Base-by-base conservation (phyloP, 2,888 invertebrate species). In the Agrochola lychnidis region DNA sequence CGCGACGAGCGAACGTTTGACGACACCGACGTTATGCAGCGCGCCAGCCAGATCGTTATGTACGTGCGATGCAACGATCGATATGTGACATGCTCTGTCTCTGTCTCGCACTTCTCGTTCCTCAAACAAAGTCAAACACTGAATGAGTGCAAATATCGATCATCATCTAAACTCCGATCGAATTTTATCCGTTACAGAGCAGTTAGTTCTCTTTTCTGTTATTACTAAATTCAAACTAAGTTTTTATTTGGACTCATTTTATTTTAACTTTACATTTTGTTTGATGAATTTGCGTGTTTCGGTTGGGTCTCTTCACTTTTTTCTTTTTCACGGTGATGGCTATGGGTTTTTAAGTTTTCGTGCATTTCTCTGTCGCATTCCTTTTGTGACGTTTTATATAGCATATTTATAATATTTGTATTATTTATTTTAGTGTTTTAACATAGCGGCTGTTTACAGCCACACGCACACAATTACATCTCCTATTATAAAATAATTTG, bases 31-130 rank as follows among this genome's bases (percentile, higher is more conserved):
- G 98, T 98, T 91, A 98, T 98, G 97, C 98, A 98, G 96, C 97
- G 98, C 94, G 98, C 98, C 94, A 98, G 98, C 97, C 98, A 98
- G 96, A 98, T 98, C 95, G 98, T 98, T 95, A 98, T 98, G 98
- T 98, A 98, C 97, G 98, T 95, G 91, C 90, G 87, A 86, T 62
- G 83, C 63, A 83, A 76, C 83, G 82, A 59, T 72, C 84, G 79
- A 85, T 81, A 79, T 83, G 73, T 78, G 73, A 84, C 89, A 81
- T 84, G 86, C 89, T 89, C 90, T 90, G 78, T 90, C 88, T 92
- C 91, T 91, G 83, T 91, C 90, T 89, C 89, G 90, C 92, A 90
- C 92, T 88, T 74, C 84, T 85, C 86, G 78, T 90, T 94, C 94
- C 91, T 95, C 94, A 94, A 95, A 95, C 95, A 94, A 94, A 91